Base-by-base conservation (phyloP, 2,797 vertebrate species). In the Sphenopsis melanotis region DNA sequence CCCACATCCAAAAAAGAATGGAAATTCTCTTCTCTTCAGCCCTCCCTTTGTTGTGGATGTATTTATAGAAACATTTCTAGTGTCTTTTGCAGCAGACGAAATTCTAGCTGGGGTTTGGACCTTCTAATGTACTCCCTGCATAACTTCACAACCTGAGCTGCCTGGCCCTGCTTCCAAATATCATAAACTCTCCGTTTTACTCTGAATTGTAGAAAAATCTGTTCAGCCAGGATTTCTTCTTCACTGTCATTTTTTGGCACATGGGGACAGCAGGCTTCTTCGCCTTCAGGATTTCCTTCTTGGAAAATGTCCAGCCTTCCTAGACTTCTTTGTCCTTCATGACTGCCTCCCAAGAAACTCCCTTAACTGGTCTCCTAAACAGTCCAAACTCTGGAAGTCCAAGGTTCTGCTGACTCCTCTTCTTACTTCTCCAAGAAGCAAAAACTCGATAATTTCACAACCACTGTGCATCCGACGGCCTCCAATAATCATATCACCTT, bases 231-330 rank as follows among this genome's bases (percentile, higher is more conserved):
- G 8, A 26, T 44, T 70, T 39, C 21, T 65, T 53, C 27, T 71
- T 71, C n/a, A 7, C 39, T 61, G 5, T 3, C 15, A 6, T 60
- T 19, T 52, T 81, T 81, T 55, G 21, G 26, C 11, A 32, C 15
- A 44, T 5, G 1, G 12, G 2, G 10, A 34, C 5, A 10, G 4
- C 0, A 0, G 11, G 6, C 5, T 68, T 7, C 3, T 60, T 53
- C 15, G 15, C 15, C 29, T 41, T 39, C 11, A 78, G 30, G 24
- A 68, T 42, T 46, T 50, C 16, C 22, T 46, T 29, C 55, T 50
- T 63, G 16, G 24, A 46, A 65, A 68, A 63, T n/a, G 5, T 24
- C 26, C 19, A 36, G 15, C 29, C 22, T 50, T 68, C 14, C 22
- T 52, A n/a, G 37, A 36, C 13, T 39, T 19, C 30, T 46, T 57